Base-by-base conservation (phyloP, 2,888 invertebrate genomes). In the Eupithecia dodoneata region DNA sequence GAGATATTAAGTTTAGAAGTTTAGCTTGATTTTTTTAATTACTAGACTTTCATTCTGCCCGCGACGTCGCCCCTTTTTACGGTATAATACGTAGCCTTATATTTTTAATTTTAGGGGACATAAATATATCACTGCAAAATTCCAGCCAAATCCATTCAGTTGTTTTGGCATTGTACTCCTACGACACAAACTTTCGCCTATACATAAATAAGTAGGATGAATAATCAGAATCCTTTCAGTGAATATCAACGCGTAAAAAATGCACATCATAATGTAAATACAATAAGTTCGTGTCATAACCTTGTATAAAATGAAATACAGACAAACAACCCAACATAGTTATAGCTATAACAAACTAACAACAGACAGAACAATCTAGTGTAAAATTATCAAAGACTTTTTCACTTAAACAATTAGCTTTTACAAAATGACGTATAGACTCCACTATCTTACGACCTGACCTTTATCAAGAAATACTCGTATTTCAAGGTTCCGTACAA, bases 401-500 rank as follows among this genome's bases (percentile, higher is more conserved):
- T 63, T 63, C 30, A 30, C 30, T 63, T 63, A 63, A 63, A 30
- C 18, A 59, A 59, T 59, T 59, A 63, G 30, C 63, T 30, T 63
- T 63, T 63, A 63, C 63, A 63, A 59, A 55, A 59, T 63, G 30
- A 63, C 63, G 30, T 59, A 18, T 18, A 6, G 18, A 66, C 7
- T 66, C 30, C 49, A 65, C 66, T 75, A 75, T 75, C 59, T 6
- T n/a, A 66, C 41, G 49, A 73, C 73, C 59, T 76, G 78, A 76
- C 76, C 73, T 78, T 76, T 75, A 77, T 69, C 72, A 59, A 72
- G 75, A 77, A 77, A 63, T 45, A n/a, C n/a, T n/a, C n/a, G n/a
- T n/a, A 75, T 77, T 76, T 63, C 80, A 80, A 80, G 79, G 79
- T 79, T 76, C 67, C 7, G 30, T 63, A 69, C 41, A 73, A 59